phyloP scores from a whole-genome alignment of 92 coral and sea anemone genomes.

The Micromussa lordhowensis region DNA sequence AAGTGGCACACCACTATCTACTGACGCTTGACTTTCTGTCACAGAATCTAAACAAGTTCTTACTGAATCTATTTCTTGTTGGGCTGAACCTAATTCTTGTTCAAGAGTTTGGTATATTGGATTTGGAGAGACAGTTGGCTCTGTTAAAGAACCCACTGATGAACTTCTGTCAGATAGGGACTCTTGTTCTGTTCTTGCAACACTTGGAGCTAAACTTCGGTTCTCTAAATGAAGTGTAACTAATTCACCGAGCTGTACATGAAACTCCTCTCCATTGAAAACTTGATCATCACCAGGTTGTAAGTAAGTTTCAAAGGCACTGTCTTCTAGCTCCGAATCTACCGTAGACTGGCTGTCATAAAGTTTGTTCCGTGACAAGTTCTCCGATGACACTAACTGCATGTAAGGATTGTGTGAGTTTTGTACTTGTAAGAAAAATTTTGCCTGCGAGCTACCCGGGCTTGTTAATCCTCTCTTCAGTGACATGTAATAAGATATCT shows the following conservation, averaged over 20 bases:
- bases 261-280: constrained; percentile 21
- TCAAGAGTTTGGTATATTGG: constrained; percentile 69
- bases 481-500: constrained; percentile 89
- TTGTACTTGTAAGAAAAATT: constrained; percentile 83
- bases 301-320: constrained; percentile 54
- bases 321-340: constrained; percentile 66
- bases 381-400: constrained; percentile 61
- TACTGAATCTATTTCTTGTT: constrained; percentile 49
- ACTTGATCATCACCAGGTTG: constrained; percentile 48
- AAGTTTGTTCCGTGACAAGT: constrained; percentile 29
- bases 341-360: constrained; percentile 75
- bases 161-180: constrained; percentile 23
- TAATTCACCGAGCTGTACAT: constrained; percentile 38
- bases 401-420: constrained; percentile 79
- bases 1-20: constrained; percentile 16
- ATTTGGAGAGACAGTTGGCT: constrained; percentile 53
- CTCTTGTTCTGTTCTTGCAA: constrained; percentile 36
- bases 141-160: constrained; percentile 56
- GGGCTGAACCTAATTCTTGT: constrained; percentile 47
- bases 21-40: neutral
- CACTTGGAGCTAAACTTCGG: constrained; percentile 59
- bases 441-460: constrained; percentile 71
- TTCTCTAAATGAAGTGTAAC: constrained; percentile 44
- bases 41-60: constrained; percentile 11
- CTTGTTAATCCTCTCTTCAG: constrained; percentile 64